Base-by-base conservation (phyloP, 1,140 invertebrate species). In the Bombus cullumanus region DNA sequence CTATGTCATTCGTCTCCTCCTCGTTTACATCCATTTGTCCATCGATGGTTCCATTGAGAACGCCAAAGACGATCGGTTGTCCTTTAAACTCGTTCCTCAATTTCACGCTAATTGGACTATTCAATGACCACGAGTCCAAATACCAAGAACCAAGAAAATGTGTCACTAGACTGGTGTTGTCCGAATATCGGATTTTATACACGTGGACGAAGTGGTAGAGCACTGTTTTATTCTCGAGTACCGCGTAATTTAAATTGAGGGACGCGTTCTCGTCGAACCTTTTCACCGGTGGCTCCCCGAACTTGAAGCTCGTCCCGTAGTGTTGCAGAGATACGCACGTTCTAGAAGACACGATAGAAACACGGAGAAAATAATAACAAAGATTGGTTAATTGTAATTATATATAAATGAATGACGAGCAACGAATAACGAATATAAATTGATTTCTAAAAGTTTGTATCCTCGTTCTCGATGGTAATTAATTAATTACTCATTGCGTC, bases 21-120 rank as follows among this genome's bases (percentile, higher is more conserved):
- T 92, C 86, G 0, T 59, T 88, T 25, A 82, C 37, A 25, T 92
- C 87, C 3, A 83, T 81, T 59, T 92, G 87, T 6, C 88, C 92
- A 68, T 94, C 94, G 75, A 89, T 92, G 1, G 92, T 95, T 3
- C 91, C 92, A 78, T 95, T 95, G 37, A 94, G 91, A 13, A 95
- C 82, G 2, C 95, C 95, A 66, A 95, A 94, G 62, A 93, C 85
- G 0, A 95, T 90, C 31, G 94, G 94, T 25, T 92, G 89, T 1
- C 93, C 94, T 18, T 90, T 89, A 53, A 95, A 94, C 77, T 94
- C 93, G 47, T 90, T 93, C 47, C 94, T 86, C n/a, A 93, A 81
- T 57, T 94, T 94, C 2, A 94, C 92, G 41, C 90, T 90, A 0
- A 90, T 83, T 2, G 94, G 92, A 57, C 71, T 78, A 25, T 88